These are phyloP conservation scores for Parnassius glacialis DNA, from an alignment of 2,888 invertebrate species.

Conservation along the genomic window DNA sequence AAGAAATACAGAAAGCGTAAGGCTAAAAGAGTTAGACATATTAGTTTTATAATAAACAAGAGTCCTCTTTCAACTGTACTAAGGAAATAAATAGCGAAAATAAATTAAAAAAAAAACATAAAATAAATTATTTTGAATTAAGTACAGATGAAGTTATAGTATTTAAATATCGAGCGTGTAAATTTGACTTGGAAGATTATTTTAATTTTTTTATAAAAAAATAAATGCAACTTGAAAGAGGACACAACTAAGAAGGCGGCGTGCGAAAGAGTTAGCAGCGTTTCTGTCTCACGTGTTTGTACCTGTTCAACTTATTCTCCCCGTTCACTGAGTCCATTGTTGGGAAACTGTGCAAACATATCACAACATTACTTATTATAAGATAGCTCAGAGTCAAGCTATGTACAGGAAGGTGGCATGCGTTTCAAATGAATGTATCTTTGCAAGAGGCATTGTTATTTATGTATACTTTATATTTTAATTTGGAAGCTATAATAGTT, in stretches of 20 bases:
- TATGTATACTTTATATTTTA: too few species aligned
- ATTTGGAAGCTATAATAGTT: too few species aligned
- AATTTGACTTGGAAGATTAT: too few species aligned
- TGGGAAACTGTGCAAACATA: slow-evolving; percentile 79
- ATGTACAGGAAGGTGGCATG: slow-evolving; percentile 63
- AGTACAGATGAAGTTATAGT: too few species aligned
- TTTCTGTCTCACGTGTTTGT: slow-evolving; percentile 82
- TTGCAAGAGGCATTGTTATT: not conserved
- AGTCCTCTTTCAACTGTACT: slow-evolving; percentile 49
- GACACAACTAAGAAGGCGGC: slow-evolving; percentile 45
- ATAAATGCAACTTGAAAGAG: slow-evolving; percentile 46
- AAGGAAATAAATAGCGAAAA: not conserved
- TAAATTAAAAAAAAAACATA: slow-evolving; percentile 1
- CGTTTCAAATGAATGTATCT: slow-evolving; percentile 21
- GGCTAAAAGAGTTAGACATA: slow-evolving; percentile 45
- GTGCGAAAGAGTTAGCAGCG: slow-evolving; percentile 52
- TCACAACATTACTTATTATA: slow-evolving; percentile 40
- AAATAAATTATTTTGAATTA: not conserved
- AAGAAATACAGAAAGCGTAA: slow-evolving; percentile 36
- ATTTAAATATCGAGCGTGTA: too few species aligned
- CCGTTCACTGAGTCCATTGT: slow-evolving; percentile 76
- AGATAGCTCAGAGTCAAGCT: slow-evolving; percentile 47
- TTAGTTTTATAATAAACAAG: slow-evolving; percentile 47
- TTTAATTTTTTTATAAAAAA: too few species aligned
- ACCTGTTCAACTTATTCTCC: slow-evolving; percentile 81